These are phyloP conservation scores for Bombycilla garrulus DNA, from an alignment of 2,113 vertebrate species.

Conservation along the genomic window DNA sequence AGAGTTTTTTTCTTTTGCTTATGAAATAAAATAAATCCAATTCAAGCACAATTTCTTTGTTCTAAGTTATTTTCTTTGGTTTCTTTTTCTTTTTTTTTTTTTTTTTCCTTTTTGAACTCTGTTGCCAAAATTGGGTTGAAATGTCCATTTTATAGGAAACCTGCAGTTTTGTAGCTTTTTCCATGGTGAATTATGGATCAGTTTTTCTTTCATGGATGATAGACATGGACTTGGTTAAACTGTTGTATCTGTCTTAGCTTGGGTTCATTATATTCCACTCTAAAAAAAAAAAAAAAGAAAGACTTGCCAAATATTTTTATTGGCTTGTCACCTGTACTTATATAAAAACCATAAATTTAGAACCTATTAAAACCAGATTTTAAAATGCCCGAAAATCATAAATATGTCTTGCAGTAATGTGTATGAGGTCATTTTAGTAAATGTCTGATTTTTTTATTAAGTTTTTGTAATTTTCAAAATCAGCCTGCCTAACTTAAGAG, in stretches of 20 bases:
- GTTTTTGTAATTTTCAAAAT: constrained; percentile 15
- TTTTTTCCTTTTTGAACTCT: neutral
- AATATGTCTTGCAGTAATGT: neutral
- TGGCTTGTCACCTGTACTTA: constrained; percentile 72
- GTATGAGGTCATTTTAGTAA: neutral
- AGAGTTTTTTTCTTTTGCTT: neutral
- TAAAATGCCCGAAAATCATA: constrained; percentile 31
- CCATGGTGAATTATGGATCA: constrained; percentile 56
- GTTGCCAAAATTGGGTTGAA: neutral
- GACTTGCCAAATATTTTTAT: constrained; percentile 74
- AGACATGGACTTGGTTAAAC: constrained; percentile 25
- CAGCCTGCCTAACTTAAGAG: neutral
- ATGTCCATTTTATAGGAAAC: constrained; percentile 44
- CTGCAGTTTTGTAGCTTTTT: constrained; percentile 49
- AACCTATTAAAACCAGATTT: constrained; percentile 72
- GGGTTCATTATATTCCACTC: constrained; percentile 58
- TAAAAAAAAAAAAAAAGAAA: constrained; percentile 37
- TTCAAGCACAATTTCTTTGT: neutral
- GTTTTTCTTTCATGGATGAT: constrained; percentile 62
- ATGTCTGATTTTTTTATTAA: constrained; percentile 13
- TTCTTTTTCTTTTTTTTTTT: neutral
- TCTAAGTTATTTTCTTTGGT: neutral
- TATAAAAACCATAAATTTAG: constrained; percentile 61
- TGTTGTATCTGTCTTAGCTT: constrained; percentile 60
- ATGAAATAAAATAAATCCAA: constrained; percentile 18